Conservation (phyloP, 2,888 invertebrate species). For the Julus scandinavius region DNA sequence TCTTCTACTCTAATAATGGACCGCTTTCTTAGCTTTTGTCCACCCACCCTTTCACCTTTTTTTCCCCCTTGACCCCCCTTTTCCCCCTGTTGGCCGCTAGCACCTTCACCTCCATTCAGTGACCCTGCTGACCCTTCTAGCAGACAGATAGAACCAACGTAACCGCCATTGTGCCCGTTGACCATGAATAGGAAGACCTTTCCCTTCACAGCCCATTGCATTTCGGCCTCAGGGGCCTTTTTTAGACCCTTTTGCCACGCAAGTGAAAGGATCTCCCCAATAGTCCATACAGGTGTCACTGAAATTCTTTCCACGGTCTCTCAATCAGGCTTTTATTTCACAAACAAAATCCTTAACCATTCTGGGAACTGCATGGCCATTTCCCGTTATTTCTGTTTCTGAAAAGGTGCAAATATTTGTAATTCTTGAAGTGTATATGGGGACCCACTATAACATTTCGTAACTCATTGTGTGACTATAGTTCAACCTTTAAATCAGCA, state of each 20-base stretch:
- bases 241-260: neutral
- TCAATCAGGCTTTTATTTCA: neutral
- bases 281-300: neutral
- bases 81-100: neutral
- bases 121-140: neutral
- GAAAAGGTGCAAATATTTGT: neutral
- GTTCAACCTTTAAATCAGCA: no score
- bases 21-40: constrained; percentile 30
- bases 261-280: neutral
- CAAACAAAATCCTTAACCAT: neutral
- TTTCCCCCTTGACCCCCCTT: neutral
- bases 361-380: neutral
- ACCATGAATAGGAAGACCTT: neutral
- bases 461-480: neutral
- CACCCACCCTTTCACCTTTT: constrained; percentile 37
- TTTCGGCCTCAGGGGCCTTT: constrained; percentile 19
- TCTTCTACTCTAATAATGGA: neutral
- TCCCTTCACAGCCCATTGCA: neutral
- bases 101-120: constrained; percentile 9
- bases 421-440: neutral
- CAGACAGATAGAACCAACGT: neutral
- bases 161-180: constrained; percentile 4
- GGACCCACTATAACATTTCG: neutral
- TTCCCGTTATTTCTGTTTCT: neutral
- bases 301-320: neutral